Evolutionary conservation across 2,797 vertebrate genomes (phyloP).

Genomic region (Spheniscus humboldti): DNA sequence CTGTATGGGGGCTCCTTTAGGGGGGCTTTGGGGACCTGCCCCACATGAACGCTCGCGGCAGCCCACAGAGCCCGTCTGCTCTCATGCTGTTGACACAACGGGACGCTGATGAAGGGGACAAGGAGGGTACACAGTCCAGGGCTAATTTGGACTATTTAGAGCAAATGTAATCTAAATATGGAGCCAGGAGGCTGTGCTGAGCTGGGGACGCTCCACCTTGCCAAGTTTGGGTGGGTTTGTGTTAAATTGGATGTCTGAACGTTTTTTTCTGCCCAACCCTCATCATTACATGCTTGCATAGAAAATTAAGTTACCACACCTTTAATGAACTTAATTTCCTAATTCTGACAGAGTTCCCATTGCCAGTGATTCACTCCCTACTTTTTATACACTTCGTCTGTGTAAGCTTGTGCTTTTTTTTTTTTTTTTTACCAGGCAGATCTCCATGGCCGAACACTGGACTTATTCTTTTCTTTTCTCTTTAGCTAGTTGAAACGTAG

Average conservation of each 20-base stretch:
- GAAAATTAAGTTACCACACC: slow-evolving; percentile 74
- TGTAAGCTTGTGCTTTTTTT: not conserved
- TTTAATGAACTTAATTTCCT: slow-evolving; percentile 76
- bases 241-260: not conserved
- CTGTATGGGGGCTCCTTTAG: not conserved
- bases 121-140: not conserved
- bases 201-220: not conserved
- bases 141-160: slow-evolving; percentile 4
- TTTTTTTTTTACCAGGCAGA: slow-evolving; percentile 3
- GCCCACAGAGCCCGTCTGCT: not conserved
- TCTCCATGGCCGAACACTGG: slow-evolving; percentile 23
- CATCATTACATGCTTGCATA: slow-evolving; percentile 61
- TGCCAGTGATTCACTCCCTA: slow-evolving; percentile 73
- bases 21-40: not conserved
- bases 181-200: slow-evolving; percentile 50
- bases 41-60: accelerated
- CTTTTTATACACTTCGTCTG: slow-evolving; percentile 63
- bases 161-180: slow-evolving; percentile 4
- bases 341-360: slow-evolving; percentile 67
- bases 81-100: not conserved
- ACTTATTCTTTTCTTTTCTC: not conserved
- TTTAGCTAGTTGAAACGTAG: not conserved
- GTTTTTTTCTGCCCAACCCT: slow-evolving; percentile 36
- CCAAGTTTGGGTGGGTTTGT: slow-evolving; percentile 70
- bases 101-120: not conserved